phyloP scores from a whole-genome alignment of 2,113 vertebrate genomes.

The Grammatotria lemairii region DNA sequence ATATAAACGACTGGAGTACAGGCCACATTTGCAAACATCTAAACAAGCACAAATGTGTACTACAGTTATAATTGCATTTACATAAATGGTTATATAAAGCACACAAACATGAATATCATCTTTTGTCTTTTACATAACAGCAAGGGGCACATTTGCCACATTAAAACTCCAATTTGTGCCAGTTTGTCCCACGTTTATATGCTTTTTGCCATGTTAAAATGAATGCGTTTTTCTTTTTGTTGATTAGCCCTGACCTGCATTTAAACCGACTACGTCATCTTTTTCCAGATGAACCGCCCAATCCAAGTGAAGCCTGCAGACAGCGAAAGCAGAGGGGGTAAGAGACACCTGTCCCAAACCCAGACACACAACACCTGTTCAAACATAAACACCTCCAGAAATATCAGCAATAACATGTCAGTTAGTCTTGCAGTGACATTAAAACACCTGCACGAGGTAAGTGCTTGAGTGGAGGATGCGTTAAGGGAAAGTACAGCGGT shows the following conservation, averaged over 20 bases:
- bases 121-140: neutral
- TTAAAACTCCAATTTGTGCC: neutral
- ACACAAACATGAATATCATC: neutral
- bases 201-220: neutral
- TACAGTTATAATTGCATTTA: neutral
- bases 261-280: neutral
- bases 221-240: neutral
- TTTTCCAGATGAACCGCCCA: conserved; percentile 76
- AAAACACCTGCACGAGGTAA: neutral
- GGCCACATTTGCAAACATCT: neutral
- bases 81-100: neutral
- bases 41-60: neutral
- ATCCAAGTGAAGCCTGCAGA: conserved; percentile 83
- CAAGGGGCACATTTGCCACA: neutral
- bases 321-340: conserved; percentile 82
- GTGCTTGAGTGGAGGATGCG: neutral
- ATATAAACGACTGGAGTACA: neutral
- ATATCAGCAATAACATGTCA: neutral
- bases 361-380: conserved; percentile 42
- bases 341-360: conserved; percentile 43
- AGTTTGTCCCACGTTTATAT: neutral
- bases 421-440: neutral
- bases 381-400: neutral
- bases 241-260: neutral
- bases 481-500: neutral